Percentiles rank a stretch among this genome's conserved stretches.
These are phyloP conservation scores for Hartigia nigra DNA, from an alignment of 2,888 invertebrate species.

Conservation along the genomic window DNA sequence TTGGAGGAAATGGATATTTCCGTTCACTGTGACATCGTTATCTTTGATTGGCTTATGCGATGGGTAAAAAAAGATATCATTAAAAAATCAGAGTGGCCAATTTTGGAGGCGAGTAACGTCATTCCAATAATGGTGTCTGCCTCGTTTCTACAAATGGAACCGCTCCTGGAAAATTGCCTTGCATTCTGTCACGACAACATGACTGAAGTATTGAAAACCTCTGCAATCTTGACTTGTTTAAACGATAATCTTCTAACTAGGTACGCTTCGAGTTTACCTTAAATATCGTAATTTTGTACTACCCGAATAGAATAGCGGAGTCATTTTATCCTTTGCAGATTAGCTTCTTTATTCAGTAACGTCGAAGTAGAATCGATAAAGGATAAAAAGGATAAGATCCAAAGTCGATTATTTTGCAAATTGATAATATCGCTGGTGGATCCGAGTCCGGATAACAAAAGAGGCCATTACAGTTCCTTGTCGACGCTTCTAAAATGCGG, in stretches of 20 bases:
- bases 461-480: slow-evolving; percentile 85
- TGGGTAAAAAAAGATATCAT: slow-evolving; percentile 88
- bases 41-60: slow-evolving; percentile 96
- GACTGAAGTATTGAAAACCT: slow-evolving; percentile 86
- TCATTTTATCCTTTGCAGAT: slow-evolving; percentile 65
- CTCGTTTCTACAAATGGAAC: slow-evolving; percentile 94
- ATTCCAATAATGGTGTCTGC: slow-evolving; percentile 94
- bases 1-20: slow-evolving; percentile 95
- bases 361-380: slow-evolving; percentile 84
- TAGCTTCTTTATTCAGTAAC: slow-evolving; percentile 90
- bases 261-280: slow-evolving; percentile 37
- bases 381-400: slow-evolving; percentile 90
- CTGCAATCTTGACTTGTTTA: slow-evolving; percentile 88
- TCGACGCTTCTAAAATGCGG: slow-evolving; percentile 81
- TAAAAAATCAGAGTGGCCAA: slow-evolving; percentile 76
- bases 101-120: slow-evolving; percentile 84
- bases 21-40: slow-evolving; percentile 95
- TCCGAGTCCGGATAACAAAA: slow-evolving; percentile 78
- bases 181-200: slow-evolving; percentile 88
- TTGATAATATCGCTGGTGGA: slow-evolving; percentile 82
- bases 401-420: slow-evolving; percentile 85
- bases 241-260: slow-evolving; percentile 73
- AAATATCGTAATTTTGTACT: neutral
- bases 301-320: neutral
- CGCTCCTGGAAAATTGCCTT: slow-evolving; percentile 86